Evolutionary conservation across 2,888 invertebrate genomes (phyloP), one percentile per base, ranked within the genome.

Genomic region (Fragum sueziense): DNA sequence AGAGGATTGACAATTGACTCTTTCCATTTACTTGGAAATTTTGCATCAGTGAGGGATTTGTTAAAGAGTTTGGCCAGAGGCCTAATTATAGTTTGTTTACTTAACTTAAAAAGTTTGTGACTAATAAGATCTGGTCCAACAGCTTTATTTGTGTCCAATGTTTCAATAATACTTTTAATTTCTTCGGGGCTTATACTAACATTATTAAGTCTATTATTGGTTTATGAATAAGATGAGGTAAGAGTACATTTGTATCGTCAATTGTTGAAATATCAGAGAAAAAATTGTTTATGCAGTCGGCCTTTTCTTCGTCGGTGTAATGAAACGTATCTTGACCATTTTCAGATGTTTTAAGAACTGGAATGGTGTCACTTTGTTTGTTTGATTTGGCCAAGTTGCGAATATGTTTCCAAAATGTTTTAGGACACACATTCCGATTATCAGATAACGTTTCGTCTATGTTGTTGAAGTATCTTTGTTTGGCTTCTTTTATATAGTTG

Each of bases 11-110:
- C 67, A 47, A 47, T 68, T 14, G 82, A 65, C 14, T 7, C 14
- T 65, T 83, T 80, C 79, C 74, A 77, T 7, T 7, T 52, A 33
- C 41, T 22, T 14, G 72, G 65, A 72, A 69, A 81, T 6, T 25
- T 41, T 52, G 59, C 33, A 37, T 81, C 27, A 3, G 34, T 59
- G 7, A 76, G 11, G 14, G 74, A 76, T 52, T 37, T 67, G 57
- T 74, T 80, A 71, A 80, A 72, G 2, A 71, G 29, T 57, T 61
- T 67, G 17, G 29, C 62, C 33, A 79, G 61, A 17, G 72, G 75
- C 33, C 31, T 0, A 31, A 57, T 25, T 11, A 79, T 47, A 52
- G 17, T 62, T 22, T 27, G 59, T 29, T 27, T 25, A 9, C 59
- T 71, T 33, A 70, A 31, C 59, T 69, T 70, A 33, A 74, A 37